A percentile compares a stretch with the other conserved stretches of the same genome.
phyloP scores from a whole-genome alignment of 2,113 vertebrate species.

The Notarius lentiginosus region DNA sequence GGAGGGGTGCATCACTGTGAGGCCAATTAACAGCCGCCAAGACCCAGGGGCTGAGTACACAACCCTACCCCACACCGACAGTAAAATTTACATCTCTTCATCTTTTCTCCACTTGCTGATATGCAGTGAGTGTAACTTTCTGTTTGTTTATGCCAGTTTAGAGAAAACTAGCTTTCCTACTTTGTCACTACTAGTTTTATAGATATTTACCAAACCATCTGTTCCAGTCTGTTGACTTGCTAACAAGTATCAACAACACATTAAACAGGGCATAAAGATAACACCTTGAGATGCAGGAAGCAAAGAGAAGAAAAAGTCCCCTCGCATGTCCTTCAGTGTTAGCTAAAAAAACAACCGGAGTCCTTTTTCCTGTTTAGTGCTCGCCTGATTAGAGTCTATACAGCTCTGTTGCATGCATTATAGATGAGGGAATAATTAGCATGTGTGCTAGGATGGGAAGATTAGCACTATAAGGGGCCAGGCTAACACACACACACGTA shows the following conservation, averaged over 20 bases:
- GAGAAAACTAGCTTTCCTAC: not conserved
- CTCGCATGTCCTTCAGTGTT: slow-evolving; percentile 15
- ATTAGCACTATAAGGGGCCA: slow-evolving; percentile 52
- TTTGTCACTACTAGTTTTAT: not conserved
- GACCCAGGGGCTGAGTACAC: slow-evolving; percentile 53
- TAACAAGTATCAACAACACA: slow-evolving; percentile 22
- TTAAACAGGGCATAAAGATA: slow-evolving; percentile 2
- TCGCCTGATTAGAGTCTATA: slow-evolving; percentile 36
- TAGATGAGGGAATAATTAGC: slow-evolving; percentile 58
- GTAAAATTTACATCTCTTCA: not conserved
- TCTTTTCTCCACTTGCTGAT: not conserved
- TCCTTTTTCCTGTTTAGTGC: slow-evolving; percentile 29
- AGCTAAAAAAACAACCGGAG: not conserved
- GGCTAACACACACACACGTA: slow-evolving; percentile 37
- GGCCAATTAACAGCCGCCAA: slow-evolving; percentile 55
- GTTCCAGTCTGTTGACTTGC: slow-evolving; percentile 19
- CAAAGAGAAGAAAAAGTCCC: slow-evolving; percentile 10
- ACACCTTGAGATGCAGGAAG: slow-evolving; percentile 9
- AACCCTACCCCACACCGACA: slow-evolving; percentile 21
- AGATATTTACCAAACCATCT: not conserved
- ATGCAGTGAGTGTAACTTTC: not conserved
- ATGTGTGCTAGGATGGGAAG: slow-evolving; percentile 43
- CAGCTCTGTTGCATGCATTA: slow-evolving; percentile 54
- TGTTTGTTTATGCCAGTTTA: not conserved
- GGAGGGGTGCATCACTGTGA: slow-evolving; percentile 50